phyloP scores from a whole-genome alignment of 2,113 vertebrate genomes.

The Grammomys surdaster region DNA sequence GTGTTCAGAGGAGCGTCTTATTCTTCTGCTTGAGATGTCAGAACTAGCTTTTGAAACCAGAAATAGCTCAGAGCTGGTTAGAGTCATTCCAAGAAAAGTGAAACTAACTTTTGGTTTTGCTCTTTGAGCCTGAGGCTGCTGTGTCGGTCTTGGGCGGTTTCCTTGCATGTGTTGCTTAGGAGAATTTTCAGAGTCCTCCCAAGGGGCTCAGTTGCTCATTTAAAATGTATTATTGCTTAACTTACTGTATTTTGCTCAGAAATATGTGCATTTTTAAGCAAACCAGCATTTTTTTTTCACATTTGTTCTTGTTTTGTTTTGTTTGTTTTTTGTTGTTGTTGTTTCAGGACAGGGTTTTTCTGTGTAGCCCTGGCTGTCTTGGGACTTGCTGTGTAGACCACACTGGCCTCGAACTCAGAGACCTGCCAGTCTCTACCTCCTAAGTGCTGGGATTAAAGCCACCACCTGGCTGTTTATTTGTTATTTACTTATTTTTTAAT shows the following conservation, averaged over 20 bases:
- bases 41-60: conserved; percentile 11
- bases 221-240: conserved; percentile 28
- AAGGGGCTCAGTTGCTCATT: not conserved
- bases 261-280: conserved; percentile 5
- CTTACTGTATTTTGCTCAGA: conserved; percentile 48
- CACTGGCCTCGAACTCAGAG: not conserved
- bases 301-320: not conserved
- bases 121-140: not conserved
- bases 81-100: conserved; percentile 5
- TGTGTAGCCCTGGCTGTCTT: not conserved
- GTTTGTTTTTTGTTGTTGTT: too few relatives aligned
- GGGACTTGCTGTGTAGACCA: not conserved
- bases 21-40: not conserved
- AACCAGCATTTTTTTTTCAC: not conserved
- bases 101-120: conserved; percentile 17
- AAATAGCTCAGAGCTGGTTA: conserved; percentile 15
- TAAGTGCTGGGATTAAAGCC: not conserved
- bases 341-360: not conserved
- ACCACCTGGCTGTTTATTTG: not conserved
- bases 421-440: not conserved
- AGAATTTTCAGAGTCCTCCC: conserved; percentile 3
- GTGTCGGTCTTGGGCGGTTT: conserved; percentile 39
- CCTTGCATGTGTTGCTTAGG: not conserved
- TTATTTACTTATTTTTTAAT: not conserved
- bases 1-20: not conserved